Evolutionary conservation across 2,113 vertebrate species (phyloP), one percentile per base, ranked within the genome.

Genomic region (Laticauda colubrina): DNA sequence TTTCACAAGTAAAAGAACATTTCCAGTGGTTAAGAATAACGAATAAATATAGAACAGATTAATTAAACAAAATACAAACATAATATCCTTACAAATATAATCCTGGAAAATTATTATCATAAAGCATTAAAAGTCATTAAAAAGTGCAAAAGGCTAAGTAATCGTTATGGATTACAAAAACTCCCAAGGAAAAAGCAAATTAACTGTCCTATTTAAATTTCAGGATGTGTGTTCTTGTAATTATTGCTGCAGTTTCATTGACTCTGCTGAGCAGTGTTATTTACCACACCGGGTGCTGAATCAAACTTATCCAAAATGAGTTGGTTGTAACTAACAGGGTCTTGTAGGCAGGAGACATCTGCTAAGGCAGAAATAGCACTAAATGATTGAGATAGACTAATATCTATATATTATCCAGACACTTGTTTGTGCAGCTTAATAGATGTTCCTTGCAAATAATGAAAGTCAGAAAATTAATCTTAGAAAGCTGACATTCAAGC

Each of bases 341-440:
- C 2, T 45, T 88, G 91, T 92, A 89, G 91, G 91, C 87, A 69
- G 59, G 91, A 39, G 87, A 92, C 87, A 89, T 89, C 51, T 88
- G 86, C 48, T 45, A 88, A 54, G 91, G 75, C 61, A 75, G 61
- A 92, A 88, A 89, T 88, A 88, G 87, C 34, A n/a, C 45, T 92
- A 75, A 29, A 86, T 92, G 86, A 86, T 61, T 92, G 85, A 92
- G 85, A 59, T 39, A 64, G 85, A 45, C 56, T 23, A 75, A 59
- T 61, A 87, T 87, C 20, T 85, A 56, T 57, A 26, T 69, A 43
- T 75, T 51, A 88, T 5, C 54, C 51, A 92, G 51, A 23, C 91
- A 89, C 39, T 88, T 26, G 20, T 92, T 48, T 56, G 51, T 34
- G 51, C 53, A 69, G 86, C 53, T 91, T 88, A 64, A 15, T 21